Evolutionary conservation across 2,113 vertebrate species (phyloP).

Genomic region (Corvus moneduloides): DNA sequence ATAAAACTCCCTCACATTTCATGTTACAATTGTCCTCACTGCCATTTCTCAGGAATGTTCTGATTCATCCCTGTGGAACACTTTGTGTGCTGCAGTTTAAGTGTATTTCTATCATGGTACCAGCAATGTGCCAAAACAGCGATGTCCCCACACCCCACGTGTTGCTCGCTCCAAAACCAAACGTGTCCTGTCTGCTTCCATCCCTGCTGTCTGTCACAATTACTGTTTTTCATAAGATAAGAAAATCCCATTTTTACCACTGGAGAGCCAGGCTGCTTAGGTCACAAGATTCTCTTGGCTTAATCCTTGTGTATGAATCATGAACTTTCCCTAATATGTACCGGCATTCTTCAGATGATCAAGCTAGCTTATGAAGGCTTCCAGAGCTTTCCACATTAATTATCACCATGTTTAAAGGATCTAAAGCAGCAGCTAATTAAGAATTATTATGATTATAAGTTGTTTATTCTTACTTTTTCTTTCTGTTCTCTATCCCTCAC

Average conservation of each 20-base stretch:
- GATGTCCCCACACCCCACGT: not conserved
- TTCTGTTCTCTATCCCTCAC: not conserved
- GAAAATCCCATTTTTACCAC: conserved; percentile 58
- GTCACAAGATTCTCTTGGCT: conserved; percentile 63
- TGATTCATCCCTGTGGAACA: not conserved
- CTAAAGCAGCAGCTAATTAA: conserved; percentile 34
- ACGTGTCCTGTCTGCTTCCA: not conserved
- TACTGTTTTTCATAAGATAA: conserved; percentile 38
- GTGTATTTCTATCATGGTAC: not conserved
- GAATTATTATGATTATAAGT: not conserved
- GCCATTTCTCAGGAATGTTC: not conserved
- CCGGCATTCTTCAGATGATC: conserved; percentile 61
- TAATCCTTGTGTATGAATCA: conserved; percentile 44
- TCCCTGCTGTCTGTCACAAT: not conserved
- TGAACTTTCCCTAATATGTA: conserved; percentile 61
- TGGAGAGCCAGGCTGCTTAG: conserved; percentile 48
- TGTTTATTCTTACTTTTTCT: conserved; percentile 20
- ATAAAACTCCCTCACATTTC: not conserved
- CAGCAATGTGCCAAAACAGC: not conserved
- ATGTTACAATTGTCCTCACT: not conserved
- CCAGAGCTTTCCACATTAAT: conserved; percentile 45
- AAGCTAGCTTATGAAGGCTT: conserved; percentile 30
- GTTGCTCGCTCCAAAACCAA: not conserved
- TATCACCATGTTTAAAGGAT: conserved; percentile 17
- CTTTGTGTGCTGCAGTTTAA: not conserved